phyloP scores from a whole-genome alignment of 2,888 invertebrate genomes.

The Phortica magna region DNA sequence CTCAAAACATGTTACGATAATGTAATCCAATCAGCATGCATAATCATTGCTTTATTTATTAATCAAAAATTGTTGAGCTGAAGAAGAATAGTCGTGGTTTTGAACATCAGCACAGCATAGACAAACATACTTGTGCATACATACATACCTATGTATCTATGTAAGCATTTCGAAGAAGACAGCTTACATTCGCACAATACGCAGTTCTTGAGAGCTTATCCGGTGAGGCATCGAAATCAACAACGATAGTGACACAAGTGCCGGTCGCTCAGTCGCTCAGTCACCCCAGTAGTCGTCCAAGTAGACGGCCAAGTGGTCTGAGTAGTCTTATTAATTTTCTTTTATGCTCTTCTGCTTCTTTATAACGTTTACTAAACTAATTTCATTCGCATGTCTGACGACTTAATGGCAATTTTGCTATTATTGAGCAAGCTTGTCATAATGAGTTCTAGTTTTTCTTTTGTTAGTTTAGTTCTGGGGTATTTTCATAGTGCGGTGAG shows the following conservation, averaged over 20 bases:
- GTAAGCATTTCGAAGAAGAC: no score
- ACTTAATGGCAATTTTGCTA: slow-evolving; percentile 16
- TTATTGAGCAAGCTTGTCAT: background rate
- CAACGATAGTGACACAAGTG: background rate
- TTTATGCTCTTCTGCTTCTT: background rate
- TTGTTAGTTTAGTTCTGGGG: background rate
- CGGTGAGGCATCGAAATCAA: background rate
- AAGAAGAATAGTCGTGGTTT: background rate
- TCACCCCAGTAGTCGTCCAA: background rate
- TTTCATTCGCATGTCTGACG: background rate
- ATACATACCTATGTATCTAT: no score
- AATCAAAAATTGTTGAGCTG: slow-evolving; percentile 54
- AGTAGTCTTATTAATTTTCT: background rate
- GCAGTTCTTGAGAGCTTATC: no score
- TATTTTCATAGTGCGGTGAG: background rate
- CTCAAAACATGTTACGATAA: background rate
- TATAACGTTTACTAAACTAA: background rate
- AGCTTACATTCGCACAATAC: no score
- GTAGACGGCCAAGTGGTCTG: background rate
- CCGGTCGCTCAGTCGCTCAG: background rate
- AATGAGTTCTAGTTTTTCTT: slow-evolving; percentile 11
- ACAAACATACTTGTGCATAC: no score
- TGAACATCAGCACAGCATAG: no score
- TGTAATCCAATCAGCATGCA: background rate
- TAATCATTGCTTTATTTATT: slow-evolving; percentile 63